Evolutionary conservation across 2,888 invertebrate species (phyloP).

Genomic region (Epistrophella euchroma): DNA sequence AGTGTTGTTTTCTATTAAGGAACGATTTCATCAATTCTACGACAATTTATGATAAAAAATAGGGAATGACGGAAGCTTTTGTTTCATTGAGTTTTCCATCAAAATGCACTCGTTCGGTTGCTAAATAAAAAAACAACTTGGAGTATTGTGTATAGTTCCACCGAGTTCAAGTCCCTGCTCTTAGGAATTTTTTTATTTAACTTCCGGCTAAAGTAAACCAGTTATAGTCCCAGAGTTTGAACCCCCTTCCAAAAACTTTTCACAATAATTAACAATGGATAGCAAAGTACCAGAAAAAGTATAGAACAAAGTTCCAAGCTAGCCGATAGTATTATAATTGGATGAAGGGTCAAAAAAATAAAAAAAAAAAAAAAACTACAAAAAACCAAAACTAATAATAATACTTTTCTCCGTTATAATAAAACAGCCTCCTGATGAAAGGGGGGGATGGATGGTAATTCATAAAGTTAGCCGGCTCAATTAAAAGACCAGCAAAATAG

Average conservation of each 20-base stretch:
- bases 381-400: not conserved
- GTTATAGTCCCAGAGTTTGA: too few species aligned
- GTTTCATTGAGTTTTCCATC: not conserved
- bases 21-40: not conserved
- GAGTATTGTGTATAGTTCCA: too few species aligned
- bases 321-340: not conserved
- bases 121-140: not conserved
- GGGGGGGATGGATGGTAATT: not conserved
- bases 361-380: not conserved
- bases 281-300: not conserved
- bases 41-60: not conserved
- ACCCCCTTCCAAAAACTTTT: not conserved
- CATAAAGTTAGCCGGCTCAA: constrained; percentile 3
- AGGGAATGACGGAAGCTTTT: not conserved
- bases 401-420: not conserved
- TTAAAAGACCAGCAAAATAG: constrained; percentile 7
- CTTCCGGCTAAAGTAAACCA: too few species aligned
- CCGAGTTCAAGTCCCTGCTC: too few species aligned
- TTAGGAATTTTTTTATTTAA: too few species aligned
- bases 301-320: not conserved
- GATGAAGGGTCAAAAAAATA: not conserved
- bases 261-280: not conserved
- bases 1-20: constrained; percentile 4
- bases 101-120: not conserved
- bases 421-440: constrained; percentile 2